A percentile compares a stretch with the other conserved stretches of the same genome.
These are phyloP conservation scores for Arion vulgaris DNA, from an alignment of 1,140 invertebrate species.

Conservation along the genomic window DNA sequence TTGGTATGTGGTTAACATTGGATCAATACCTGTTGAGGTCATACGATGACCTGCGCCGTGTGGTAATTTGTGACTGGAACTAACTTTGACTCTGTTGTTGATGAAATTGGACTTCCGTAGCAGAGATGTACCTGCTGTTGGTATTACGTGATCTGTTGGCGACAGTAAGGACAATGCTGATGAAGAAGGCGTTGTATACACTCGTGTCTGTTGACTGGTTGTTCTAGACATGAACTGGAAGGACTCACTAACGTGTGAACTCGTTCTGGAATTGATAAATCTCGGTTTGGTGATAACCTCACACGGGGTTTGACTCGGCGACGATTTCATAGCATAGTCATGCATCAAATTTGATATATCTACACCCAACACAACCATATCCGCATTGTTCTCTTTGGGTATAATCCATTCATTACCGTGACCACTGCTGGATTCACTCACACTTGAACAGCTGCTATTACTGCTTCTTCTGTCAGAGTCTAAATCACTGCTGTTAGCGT, in stretches of 20 bases:
- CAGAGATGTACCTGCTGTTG: not conserved
- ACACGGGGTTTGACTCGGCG: not conserved
- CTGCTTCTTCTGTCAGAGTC: not conserved
- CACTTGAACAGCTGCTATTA: not conserved
- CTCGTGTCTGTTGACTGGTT: not conserved
- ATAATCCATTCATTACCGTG: not conserved
- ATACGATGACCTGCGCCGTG: conserved; percentile 30
- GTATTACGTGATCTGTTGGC: not conserved
- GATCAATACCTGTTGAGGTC: conserved; percentile 28
- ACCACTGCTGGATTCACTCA: not conserved
- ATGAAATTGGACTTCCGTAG: conserved; percentile 16
- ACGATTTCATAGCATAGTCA: conserved; percentile 48
- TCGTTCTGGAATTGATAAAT: not conserved
- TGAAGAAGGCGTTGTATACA: conserved; percentile 7
- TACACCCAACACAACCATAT: conserved; percentile 72
- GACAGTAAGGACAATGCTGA: not conserved
- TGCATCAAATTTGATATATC: conserved; percentile 71
- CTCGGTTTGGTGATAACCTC: not conserved
- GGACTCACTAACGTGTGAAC: not conserved
- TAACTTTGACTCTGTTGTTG: conserved; percentile 8
- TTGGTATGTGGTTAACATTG: conserved; percentile 33
- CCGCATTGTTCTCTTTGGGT: conserved; percentile 39
- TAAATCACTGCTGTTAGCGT: not conserved
- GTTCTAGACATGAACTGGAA: not conserved
- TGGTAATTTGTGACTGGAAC: conserved; percentile 6